phyloP scores from a whole-genome alignment of 2,888 invertebrate species.

The Chesias legatella region DNA sequence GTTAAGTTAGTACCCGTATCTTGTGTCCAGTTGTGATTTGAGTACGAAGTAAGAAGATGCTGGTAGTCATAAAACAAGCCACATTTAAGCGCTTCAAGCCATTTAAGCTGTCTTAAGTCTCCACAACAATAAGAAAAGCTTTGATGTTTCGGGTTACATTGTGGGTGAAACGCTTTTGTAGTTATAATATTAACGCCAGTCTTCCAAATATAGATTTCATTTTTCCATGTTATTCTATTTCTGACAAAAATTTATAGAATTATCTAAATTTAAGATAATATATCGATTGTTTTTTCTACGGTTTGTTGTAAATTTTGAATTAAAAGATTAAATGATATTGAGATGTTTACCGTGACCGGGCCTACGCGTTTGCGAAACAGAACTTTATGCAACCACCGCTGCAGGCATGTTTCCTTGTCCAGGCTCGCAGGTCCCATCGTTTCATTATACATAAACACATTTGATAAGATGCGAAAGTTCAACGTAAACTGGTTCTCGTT shows the following conservation, averaged over 20 bases:
- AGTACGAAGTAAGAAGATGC: slow-evolving; percentile 13
- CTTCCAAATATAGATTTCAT: too few relatives aligned
- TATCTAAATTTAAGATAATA: background rate
- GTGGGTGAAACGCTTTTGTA: slow-evolving; percentile 46
- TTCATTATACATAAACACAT: slow-evolving; percentile 30
- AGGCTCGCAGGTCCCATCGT: slow-evolving; percentile 38
- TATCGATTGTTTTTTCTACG: slow-evolving; percentile 29
- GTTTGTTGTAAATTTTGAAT: slow-evolving; percentile 40
- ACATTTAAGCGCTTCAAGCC: too few relatives aligned
- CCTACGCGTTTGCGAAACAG: slow-evolving; percentile 59
- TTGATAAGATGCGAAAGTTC: slow-evolving; percentile 43
- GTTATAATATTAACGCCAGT: too few relatives aligned
- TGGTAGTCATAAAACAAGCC: slow-evolving; percentile 23
- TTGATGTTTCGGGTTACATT: slow-evolving; percentile 32
- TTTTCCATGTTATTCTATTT: too few relatives aligned
- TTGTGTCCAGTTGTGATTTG: slow-evolving; percentile 12
- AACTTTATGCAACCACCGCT: slow-evolving; percentile 56
- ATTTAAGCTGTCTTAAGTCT: too few relatives aligned
- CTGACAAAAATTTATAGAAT: too few relatives aligned
- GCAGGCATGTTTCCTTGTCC: slow-evolving; percentile 45
- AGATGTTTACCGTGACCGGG: slow-evolving; percentile 53
- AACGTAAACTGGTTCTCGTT: slow-evolving; percentile 41
- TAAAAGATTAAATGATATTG: slow-evolving; percentile 56
- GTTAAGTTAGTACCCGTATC: slow-evolving; percentile 7
- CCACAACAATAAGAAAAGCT: slow-evolving; percentile 45